These are phyloP conservation scores for Odontesthes bonariensis DNA, from an alignment of 2,113 vertebrate species.

Conservation along the genomic window DNA sequence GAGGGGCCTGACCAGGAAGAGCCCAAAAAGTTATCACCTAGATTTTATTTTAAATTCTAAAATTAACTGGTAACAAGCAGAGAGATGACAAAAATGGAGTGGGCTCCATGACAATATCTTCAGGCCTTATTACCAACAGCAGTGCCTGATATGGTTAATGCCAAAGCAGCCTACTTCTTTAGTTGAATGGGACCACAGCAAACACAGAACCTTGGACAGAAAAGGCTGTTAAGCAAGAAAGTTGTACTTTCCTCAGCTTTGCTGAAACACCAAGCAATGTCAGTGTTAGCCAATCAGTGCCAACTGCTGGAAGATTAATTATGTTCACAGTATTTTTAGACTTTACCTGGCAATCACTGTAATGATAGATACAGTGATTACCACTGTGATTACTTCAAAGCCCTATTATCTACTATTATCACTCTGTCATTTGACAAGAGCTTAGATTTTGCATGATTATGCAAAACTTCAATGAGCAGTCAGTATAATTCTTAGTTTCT, in stretches of 20 bases:
- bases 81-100: no score
- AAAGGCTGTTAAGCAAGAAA: not conserved
- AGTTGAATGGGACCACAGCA: not conserved
- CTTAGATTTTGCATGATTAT: not conserved
- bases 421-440: constrained; percentile 1
- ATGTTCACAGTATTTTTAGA: not conserved
- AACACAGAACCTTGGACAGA: not conserved
- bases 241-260: not conserved
- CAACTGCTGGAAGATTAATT: not conserved
- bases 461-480: not conserved
- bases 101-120: not conserved
- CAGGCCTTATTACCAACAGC: not conserved
- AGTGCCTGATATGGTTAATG: not conserved
- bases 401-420: not conserved
- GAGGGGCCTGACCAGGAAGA: no score
- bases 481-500: not conserved
- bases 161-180: no score
- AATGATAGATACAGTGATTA: constrained; percentile 19
- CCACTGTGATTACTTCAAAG: constrained; percentile 14
- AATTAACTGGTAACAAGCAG: no score
- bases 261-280: not conserved
- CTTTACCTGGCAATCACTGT: constrained; percentile 7
- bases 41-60: no score
- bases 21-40: no score
- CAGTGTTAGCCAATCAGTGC: constrained; percentile 11